Evolutionary conservation across 2,888 invertebrate species (phyloP).

Genomic region (Mythimna pallens): DNA sequence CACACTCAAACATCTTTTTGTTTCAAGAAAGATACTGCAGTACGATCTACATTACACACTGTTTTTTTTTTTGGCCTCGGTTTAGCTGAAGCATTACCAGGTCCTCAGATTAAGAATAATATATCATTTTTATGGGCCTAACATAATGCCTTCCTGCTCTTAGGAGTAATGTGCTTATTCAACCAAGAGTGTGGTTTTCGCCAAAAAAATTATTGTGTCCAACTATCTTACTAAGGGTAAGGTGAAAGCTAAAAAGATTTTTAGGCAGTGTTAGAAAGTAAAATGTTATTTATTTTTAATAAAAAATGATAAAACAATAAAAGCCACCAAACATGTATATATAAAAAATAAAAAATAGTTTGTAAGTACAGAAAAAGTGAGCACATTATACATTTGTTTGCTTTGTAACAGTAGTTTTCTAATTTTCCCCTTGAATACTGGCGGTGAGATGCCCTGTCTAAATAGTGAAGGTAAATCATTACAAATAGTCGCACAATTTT

Average conservation of each 20-base stretch:
- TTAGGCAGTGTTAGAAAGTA: neutral
- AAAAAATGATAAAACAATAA: too few species aligned
- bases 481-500: too few species aligned
- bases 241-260: neutral
- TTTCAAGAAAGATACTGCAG: neutral
- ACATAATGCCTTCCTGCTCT: slow-evolving; percentile 56
- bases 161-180: slow-evolving; percentile 28
- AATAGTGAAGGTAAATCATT: too few species aligned
- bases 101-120: slow-evolving; percentile 67
- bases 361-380: too few species aligned
- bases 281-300: too few species aligned
- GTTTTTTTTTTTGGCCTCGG: neutral
- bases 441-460: too few species aligned
- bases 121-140: slow-evolving; percentile 70
- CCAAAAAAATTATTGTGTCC: neutral
- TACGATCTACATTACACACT: neutral
- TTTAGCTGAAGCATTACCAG: neutral
- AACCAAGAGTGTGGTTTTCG: neutral
- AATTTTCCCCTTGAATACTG: too few species aligned
- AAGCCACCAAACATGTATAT: too few species aligned
- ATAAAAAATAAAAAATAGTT: too few species aligned
- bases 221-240: neutral
- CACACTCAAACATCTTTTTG: neutral
- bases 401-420: too few species aligned
- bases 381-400: too few species aligned